Evolutionary conservation across 2,888 invertebrate species (phyloP).

Genomic region (Brenthis ino): DNA sequence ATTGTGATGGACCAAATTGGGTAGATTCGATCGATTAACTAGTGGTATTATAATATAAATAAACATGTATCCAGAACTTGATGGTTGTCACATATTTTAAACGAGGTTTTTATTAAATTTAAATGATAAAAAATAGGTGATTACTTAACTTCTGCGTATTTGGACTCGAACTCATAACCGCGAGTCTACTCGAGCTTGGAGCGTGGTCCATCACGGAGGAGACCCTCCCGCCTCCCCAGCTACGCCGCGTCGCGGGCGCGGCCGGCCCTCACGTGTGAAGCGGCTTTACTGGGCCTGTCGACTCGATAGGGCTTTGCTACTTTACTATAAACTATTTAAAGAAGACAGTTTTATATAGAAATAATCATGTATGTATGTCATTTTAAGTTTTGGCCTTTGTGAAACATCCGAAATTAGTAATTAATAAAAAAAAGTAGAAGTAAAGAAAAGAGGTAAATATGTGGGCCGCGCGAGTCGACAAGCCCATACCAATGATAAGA

Average conservation of each 20-base stretch:
- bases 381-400: conserved; percentile 6
- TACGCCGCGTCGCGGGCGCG: conserved; percentile 28
- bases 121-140: conserved; percentile 1
- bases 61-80: neutral
- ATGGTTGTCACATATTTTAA: conserved; percentile 1
- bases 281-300: conserved; percentile 14
- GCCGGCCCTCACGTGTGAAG: conserved; percentile 29
- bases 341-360: too few species aligned
- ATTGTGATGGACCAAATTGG: conserved; percentile 15
- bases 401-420: neutral
- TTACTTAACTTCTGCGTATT: neutral
- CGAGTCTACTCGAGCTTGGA: conserved; percentile 1
- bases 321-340: neutral
- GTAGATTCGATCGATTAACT: neutral
- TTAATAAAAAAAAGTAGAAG: neutral
- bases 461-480: too few species aligned
- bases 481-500: too few species aligned
- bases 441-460: neutral
- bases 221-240: neutral
- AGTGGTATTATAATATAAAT: neutral
- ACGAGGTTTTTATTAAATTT: too few species aligned
- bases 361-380: neutral
- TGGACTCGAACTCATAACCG: conserved; percentile 11
- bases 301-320: conserved; percentile 5
- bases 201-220: conserved; percentile 1